These are phyloP conservation scores for Marcusenius ussheri DNA, from an alignment of 2,113 vertebrate genomes.

Conservation along the genomic window DNA sequence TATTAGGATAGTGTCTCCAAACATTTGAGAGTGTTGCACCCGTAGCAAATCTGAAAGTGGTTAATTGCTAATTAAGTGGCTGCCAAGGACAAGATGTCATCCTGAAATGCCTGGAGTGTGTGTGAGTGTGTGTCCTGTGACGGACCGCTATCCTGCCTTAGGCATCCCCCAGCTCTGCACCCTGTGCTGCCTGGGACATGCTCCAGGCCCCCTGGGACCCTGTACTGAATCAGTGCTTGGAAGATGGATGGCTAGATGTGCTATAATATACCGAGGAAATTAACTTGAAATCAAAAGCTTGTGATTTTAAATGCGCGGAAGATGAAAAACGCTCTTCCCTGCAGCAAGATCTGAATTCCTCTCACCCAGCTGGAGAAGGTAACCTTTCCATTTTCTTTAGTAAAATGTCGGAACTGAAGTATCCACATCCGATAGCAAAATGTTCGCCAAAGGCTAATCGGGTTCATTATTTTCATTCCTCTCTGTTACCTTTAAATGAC, in stretches of 20 bases:
- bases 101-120: neutral
- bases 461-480: constrained; percentile 28
- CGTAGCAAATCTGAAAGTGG: neutral
- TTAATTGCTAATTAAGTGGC: neutral
- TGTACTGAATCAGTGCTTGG: neutral
- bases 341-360: neutral
- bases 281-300: neutral
- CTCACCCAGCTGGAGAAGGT: constrained; percentile 7
- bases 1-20: neutral
- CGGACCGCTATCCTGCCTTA: neutral
- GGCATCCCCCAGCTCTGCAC: neutral
- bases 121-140: neutral
- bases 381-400: constrained; percentile 20
- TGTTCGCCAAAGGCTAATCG: constrained; percentile 17
- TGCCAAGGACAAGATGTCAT: neutral
- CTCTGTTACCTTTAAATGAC: constrained; percentile 16
- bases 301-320: neutral
- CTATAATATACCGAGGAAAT: constrained; percentile 1
- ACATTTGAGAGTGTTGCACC: neutral
- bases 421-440: neutral
- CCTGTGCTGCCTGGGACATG: neutral
- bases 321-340: neutral
- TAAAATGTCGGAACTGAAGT: neutral
- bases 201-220: neutral
- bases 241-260: neutral